Evolutionary conservation across 2,797 vertebrate species (phyloP), one percentile per base, ranked within the genome.

Genomic region (Aldrovandia affinis): DNA sequence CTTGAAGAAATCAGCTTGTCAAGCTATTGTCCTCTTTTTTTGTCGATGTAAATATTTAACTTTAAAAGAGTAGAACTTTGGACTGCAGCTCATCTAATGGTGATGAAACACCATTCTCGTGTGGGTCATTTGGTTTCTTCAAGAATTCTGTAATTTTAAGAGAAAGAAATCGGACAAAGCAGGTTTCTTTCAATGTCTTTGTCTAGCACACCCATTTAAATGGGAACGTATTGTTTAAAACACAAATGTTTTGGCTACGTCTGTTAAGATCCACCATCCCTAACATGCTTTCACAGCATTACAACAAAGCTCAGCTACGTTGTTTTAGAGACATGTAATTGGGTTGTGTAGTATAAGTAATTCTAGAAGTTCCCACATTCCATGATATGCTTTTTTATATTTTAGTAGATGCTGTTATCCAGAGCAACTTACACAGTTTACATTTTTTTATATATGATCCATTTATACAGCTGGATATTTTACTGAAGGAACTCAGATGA

Each of bases 21-120:
- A 52, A 30, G n/a, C 77, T 22, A 28, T 78, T 50, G 2, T 52
- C 44, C 12, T 30, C 77, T 12, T 5, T 10, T 52, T 79, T 30
- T 79, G n/a, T 54, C n/a, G 12, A 14, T 79, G 77, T 79, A 52
- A 79, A 54, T 79, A 33, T 79, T 52, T 54, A 79, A 25, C 77
- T 54, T 54, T 10, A 52, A 44, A 54, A 79, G 77, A 79, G 77
- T 3, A 33, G 77, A 78, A 78, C 75, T 78, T 50, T 78, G 75
- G 39, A 78, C 75, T n/a, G 22, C 42, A 47, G 36, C 73, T 6
- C 73, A 52, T 33, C 15, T 54, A 28, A 79, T 52, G 30, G n/a
- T 25, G 28, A n/a, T n/a, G 18, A 61, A 7, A 47, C 22, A 12
- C 20, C 36, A 47, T 77, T 2, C 9, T 2, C 25, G 42, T 77